Evolutionary conservation across 2,888 invertebrate genomes (phyloP), one percentile per base, ranked within the genome.

Genomic region (Crematogaster levior): DNA sequence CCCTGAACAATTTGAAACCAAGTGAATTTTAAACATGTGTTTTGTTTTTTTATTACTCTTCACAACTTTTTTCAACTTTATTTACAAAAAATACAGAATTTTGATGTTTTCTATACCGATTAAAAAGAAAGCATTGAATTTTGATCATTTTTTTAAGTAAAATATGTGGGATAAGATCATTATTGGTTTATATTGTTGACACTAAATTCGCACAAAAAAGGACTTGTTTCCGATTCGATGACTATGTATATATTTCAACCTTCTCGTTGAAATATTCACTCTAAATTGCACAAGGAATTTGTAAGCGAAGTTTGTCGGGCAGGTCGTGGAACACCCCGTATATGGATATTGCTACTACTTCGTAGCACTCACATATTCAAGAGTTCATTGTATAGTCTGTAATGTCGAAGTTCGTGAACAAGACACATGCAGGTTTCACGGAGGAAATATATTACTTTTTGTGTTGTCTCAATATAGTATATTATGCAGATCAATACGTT

Each of bases 401-500:
- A 46, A 43, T 46, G 27, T 48, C 30, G 30, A 68, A 7, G n/a
- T 27, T 6, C n/a, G n/a, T 21, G 48, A 68, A 48, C 30, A 68
- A 48, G 68, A 51, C 21, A 27, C 46, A 51, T 51, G 21, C 34
- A 51, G 68, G 12, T 12, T 7, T 15, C 30, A n/a, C 9, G 21
- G 48, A 21, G 15, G 9, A 15, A n/a, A 68, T 68, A 68, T 68
- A 68, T 51, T 66, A 66, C 48, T 66, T 66, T 48, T 66, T 48
- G 30, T 68, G 83, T 34, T 85, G 65, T 73, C 56, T 24, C 75
- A 61, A 68, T 79, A 82, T 77, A 66, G 6, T 34, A 34, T 73
- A 60, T 15, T 61, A 73, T 53, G 27, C 65, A 86, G 83, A 87
- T 87, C 87, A 84, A 87, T 87, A 81, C 85, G 87, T 85, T 85